Base-by-base conservation (phyloP, 2,797 vertebrate genomes). In the Spinus pinus region DNA sequence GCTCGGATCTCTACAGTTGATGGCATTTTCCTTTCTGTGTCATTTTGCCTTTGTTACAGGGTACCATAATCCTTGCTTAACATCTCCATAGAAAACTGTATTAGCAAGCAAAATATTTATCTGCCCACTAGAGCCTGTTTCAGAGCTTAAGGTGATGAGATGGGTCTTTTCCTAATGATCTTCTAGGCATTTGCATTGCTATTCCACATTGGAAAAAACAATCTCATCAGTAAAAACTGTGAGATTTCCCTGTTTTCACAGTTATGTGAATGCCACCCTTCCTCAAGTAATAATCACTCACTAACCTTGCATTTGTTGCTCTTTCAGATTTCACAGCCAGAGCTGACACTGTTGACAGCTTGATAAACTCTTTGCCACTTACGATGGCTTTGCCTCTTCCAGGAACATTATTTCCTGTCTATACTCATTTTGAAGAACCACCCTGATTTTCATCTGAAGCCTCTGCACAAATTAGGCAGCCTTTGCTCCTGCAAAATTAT, bases 251-350 rank as follows among this genome's bases (percentile, higher is more conserved):
- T 89, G 78, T 91, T 86, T 92, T 93, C 86, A 83, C 88, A 69
- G 85, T 86, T 94, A 84, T 9, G 39, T 91, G 94, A 91, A 90
- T 94, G 78, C 80, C 83, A 84, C 85, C 71, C 47, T 94, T 94
- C 75, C 92, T 92, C 90, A 85, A 95, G 88, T 79, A 82, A 86
- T 94, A 95, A 92, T 89, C 92, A 42, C 90, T 96, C 1, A 4
- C 94, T 97, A 97, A 95, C 93, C 78, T 96, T 93, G 65, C 80
- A 88, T 96, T 94, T 96, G 94, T 86, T 95, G 94, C 86, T 95
- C 84, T 96, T 91, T 94, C 82, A 80, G 81, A 86, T 88, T 95
- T 87, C 71, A 0, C 91, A 95, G 86, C 37, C 94, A 92, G 83
- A 85, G 70, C 27, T 86, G 91, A 95, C 90, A 92, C 87, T 92